phyloP scores from a whole-genome alignment of 2,888 invertebrate species.

The Dione juno region DNA sequence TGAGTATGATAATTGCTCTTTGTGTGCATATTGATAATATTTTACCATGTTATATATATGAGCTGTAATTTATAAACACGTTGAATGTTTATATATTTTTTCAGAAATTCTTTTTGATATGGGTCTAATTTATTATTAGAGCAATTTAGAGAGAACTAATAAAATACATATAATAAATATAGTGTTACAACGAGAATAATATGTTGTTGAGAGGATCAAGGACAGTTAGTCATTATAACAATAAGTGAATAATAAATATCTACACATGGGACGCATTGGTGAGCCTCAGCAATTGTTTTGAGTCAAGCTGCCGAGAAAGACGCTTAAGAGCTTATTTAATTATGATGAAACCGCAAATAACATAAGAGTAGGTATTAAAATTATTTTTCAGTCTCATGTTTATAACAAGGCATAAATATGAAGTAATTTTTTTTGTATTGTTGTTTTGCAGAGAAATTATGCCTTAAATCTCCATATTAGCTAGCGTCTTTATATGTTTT shows the following conservation, averaged over 20 bases:
- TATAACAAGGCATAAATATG: slow-evolving; percentile 13
- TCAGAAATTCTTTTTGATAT: neutral
- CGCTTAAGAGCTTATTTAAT: slow-evolving; percentile 19
- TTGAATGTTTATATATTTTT: neutral
- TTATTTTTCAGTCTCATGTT: neutral
- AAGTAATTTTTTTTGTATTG: neutral
- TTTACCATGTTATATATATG: neutral
- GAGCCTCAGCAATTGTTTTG: slow-evolving; percentile 12
- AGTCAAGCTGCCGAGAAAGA: slow-evolving; percentile 16
- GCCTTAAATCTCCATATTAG: too few relatives aligned
- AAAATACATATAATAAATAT: neutral
- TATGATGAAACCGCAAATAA: neutral
- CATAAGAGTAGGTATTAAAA: neutral
- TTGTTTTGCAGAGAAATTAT: too few relatives aligned
- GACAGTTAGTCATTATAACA: slow-evolving; percentile 15
- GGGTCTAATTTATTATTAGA: neutral
- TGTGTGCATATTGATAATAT: slow-evolving; percentile 36
- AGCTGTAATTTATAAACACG: neutral
- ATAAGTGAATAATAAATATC: slow-evolving; percentile 21
- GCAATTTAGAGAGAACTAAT: neutral
- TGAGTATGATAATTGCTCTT: slow-evolving; percentile 38
- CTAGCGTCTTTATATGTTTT: too few relatives aligned
- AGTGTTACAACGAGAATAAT: slow-evolving; percentile 14
- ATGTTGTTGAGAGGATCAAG: slow-evolving; percentile 11
- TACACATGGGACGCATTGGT: slow-evolving; percentile 21